phyloP scores from a whole-genome alignment of 1,140 invertebrate genomes.

The Caerostris extrusa region DNA sequence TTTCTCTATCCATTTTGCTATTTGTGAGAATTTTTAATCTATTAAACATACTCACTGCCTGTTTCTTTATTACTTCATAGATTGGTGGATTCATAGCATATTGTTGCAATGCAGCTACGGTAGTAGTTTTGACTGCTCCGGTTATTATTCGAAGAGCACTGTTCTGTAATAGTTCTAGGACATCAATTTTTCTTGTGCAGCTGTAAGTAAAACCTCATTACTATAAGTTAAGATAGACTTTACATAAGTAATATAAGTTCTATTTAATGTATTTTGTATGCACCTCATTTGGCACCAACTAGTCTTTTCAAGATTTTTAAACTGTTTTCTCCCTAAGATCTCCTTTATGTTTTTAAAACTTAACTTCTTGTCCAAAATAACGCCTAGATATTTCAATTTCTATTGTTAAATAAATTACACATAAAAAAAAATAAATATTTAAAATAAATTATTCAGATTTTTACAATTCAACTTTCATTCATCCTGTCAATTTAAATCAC shows the following conservation, averaged over 20 bases:
- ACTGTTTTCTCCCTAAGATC: background rate
- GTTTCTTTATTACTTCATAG: too few relatives aligned
- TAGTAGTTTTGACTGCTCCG: slow-evolving; percentile 3
- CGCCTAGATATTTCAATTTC: background rate
- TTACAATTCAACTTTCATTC: too few relatives aligned
- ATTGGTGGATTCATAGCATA: background rate
- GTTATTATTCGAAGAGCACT: background rate
- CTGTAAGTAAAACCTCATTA: too few relatives aligned
- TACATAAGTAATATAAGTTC: slow-evolving; percentile 5
- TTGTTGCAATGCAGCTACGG: background rate
- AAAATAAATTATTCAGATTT: too few relatives aligned
- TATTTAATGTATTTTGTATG: slow-evolving; percentile 9
- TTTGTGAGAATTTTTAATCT: too few relatives aligned
- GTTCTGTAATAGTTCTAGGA: slow-evolving; percentile 7
- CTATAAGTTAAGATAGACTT: background rate
- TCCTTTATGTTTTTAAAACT: background rate
- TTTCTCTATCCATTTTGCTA: too few relatives aligned
- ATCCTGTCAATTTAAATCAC: too few relatives aligned
- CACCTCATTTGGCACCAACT: slow-evolving; percentile 14
- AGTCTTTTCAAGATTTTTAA: slow-evolving; percentile 10
- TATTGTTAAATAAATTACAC: background rate
- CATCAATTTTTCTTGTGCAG: background rate
- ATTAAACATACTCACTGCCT: too few relatives aligned
- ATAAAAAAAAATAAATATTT: too few relatives aligned
- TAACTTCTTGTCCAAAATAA: background rate